Evolutionary conservation across 2,797 vertebrate genomes (phyloP), one percentile per base, ranked within the genome.

Genomic region (Hydrophis major): DNA sequence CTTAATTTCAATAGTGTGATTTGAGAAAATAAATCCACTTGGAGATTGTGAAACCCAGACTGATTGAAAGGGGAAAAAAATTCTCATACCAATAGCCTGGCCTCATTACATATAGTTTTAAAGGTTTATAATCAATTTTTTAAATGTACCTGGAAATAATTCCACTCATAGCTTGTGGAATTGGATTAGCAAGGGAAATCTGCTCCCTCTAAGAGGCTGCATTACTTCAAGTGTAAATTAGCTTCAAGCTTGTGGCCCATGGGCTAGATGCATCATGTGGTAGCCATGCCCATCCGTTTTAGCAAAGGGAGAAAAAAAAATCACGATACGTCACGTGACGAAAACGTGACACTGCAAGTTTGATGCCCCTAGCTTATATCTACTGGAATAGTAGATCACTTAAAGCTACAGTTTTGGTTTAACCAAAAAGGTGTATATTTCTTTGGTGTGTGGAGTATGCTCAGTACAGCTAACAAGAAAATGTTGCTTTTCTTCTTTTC

Each of bases 401-500:
- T 66, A 50, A 32, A 74, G 32, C 2, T 78, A 59, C 20, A 87
- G 12, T 66, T 87, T 66, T 86, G 25, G 25, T 16, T 66, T 90
- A n/a, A 87, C n/a, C 8, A 47, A 56, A 89, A 20, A 18, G 4
- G 37, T 55, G 7, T 56, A 6, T 28, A 32, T 92, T 92, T 86
- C 10, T 7, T n/a, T 74, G 60, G 4, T 13, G 14, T 16, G 32
- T 86, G 69, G 61, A 50, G 47, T 55, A 20, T 63, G 47, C 11
- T 37, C 6, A 28, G 37, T 89, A 89, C 86, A 63, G 47, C 14
- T 78, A 69, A 28, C 10, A 90, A 92, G 91, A 94, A 66, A 92
- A 92, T n/a, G 61, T 57, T 92, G 28, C 22, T 56, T 56, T 42
- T 66, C 13, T 95, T 83, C 90, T 47, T 3, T 3, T 8, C 1